Base-by-base conservation (phyloP, 2,797 vertebrate genomes). In the Alosa sapidissima region DNA sequence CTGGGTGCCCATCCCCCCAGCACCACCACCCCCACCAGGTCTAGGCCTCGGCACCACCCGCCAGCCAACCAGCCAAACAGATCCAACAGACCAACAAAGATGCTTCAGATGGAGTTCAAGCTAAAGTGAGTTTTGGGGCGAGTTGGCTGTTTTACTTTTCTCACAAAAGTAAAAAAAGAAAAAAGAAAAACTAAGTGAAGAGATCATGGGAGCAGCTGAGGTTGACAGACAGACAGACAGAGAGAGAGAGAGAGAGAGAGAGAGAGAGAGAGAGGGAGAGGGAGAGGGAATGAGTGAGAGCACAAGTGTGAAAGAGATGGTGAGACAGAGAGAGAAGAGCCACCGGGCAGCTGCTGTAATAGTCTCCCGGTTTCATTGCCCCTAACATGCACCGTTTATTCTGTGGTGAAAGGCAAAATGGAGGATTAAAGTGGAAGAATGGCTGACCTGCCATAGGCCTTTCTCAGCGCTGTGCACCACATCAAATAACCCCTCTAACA, bases 31-130 rank as follows among this genome's bases (percentile, higher is more conserved):
- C 3, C 13, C 68, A 16, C 13, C 68, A 78, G 41, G 41, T 47
- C 36, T 45, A 47, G 72, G 19, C 72, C 72, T 47, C 72, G 45
- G 5, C 36, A 41, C 33, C 68, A 75, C 28, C 62, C 33, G 62
- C 68, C 65, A 72, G 28, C 28, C 36, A 36, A 16, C 33, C 68
- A 75, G 33, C 11, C 72, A 19, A 78, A 78, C 36, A 47, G 72
- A 78, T 78, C 72, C 36, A 78, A 78, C 72, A 78, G 72, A 45
- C 72, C 85, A 82, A 81, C 24, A 65, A n/a, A 88, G 87, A 89
- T 83, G 47, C 88, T 89, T 89, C 87, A 87, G 86, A 88, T 86
- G 86, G 84, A 68, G 86, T 33, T 28, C 75, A 81, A 84, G 21
- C 81, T 81, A 81, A 55, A 78, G 72, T 47, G 72, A 78, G 72